Conservation (phyloP, 1,140 invertebrate genomes). For the Choristoneura fumiferana region DNA sequence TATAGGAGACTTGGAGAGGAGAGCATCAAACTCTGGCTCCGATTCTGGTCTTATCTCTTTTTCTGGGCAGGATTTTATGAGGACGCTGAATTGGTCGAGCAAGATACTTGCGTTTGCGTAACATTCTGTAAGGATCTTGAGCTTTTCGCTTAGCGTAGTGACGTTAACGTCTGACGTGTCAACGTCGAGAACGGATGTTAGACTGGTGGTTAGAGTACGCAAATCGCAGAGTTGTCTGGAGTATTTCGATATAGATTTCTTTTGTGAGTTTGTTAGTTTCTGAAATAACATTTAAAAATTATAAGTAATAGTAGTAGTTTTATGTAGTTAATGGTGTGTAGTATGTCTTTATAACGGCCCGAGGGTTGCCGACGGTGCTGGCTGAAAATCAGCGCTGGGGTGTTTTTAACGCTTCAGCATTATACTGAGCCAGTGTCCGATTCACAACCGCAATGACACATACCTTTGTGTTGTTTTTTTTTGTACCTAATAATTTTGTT, state of each 20-base stretch:
- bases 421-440: too few species aligned
- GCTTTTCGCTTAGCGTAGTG: conserved; percentile 42
- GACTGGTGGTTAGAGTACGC: conserved; percentile 56
- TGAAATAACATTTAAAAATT: conserved; percentile 49
- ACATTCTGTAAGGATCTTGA: conserved; percentile 68
- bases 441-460: too few species aligned
- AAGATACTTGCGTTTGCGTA: conserved; percentile 73
- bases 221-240: conserved; percentile 72
- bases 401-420: too few species aligned
- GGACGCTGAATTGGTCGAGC: conserved; percentile 80
- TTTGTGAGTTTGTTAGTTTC: conserved; percentile 76
- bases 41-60: conserved; percentile 44
- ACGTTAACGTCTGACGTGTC: conserved; percentile 46
- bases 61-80: conserved; percentile 81
- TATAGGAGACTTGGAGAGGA: conserved; percentile 67
- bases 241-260: conserved; percentile 74
- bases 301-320: too few species aligned
- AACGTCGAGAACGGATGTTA: conserved; percentile 67
- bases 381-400: too few species aligned
- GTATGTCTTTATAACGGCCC: too few species aligned
- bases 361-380: too few species aligned
- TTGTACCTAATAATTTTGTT: too few species aligned
- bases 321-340: too few species aligned
- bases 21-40: conserved; percentile 57
- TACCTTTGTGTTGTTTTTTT: too few species aligned